A percentile compares a stretch with the other conserved stretches of the same genome.
These are phyloP conservation scores for Montipora sp. DNA, from an alignment of 64 coral and sea anemone species.

Conservation along the genomic window DNA sequence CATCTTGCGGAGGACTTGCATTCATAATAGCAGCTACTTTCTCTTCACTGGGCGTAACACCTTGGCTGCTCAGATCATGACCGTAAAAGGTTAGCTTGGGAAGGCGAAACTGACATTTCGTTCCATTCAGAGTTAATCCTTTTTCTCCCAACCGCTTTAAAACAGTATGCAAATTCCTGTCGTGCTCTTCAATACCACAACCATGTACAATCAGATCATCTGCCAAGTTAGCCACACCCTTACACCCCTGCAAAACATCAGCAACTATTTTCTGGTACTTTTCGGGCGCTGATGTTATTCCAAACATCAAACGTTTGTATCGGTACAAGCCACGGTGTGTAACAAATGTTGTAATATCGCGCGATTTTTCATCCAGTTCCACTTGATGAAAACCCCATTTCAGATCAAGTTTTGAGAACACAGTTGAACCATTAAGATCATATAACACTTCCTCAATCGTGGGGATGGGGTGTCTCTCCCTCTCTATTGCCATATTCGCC, in stretches of 20 bases:
- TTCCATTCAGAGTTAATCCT: background rate
- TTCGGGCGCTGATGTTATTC: no score
- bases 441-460: no score
- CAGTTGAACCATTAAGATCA: no score
- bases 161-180: background rate
- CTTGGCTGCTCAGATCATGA: conserved; percentile 1
- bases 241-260: conserved; percentile 29
- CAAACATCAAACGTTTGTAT: no score
- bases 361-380: no score
- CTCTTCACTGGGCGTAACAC: background rate
- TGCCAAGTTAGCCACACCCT: conserved; percentile 7
- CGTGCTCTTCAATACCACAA: conserved; percentile 1
- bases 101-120: conserved; percentile 25
- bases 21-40: background rate
- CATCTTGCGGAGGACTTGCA: background rate
- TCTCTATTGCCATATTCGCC: no score
- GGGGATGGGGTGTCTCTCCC: no score
- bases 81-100: conserved; percentile 7
- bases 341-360: no score
- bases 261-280: no score
- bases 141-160: background rate
- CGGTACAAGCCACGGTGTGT: no score
- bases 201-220: background rate
- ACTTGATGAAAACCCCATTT: no score
- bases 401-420: no score